Percentiles rank a stretch among this genome's conserved stretches.
Evolutionary conservation across 2,113 vertebrate genomes (phyloP).

Genomic region (Eira barbara): DNA sequence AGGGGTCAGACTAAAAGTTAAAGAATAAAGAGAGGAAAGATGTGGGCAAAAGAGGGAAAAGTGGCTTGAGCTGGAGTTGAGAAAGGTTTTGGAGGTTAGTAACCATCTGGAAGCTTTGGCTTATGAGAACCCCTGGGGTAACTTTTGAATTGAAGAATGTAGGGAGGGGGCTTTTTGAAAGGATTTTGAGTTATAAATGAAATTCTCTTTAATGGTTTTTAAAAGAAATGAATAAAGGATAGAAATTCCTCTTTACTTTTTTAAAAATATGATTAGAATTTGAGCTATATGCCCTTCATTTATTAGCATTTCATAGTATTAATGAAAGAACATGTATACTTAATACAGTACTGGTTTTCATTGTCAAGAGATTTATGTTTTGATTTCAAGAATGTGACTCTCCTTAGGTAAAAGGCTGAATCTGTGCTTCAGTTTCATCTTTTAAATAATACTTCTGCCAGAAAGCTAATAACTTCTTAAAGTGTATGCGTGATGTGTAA

Average conservation of each 20-base stretch:
- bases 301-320: not conserved
- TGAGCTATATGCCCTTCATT: not conserved
- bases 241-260: not conserved
- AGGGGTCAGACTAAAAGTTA: not conserved
- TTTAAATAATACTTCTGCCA: not conserved
- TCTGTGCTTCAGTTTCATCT: constrained; percentile 32
- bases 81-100: not conserved
- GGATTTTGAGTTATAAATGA: not conserved
- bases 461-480: not conserved
- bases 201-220: not conserved
- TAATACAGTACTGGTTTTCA: not conserved
- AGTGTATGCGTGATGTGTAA: not conserved
- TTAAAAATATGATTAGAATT: constrained; percentile 23
- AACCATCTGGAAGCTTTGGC: not conserved
- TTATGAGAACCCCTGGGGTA: not conserved
- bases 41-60: not conserved
- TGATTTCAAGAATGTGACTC: not conserved
- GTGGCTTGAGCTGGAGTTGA: not conserved
- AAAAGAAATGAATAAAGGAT: not conserved
- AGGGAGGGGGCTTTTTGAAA: not conserved
- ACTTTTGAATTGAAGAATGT: not conserved
- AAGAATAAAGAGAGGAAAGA: not conserved
- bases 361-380: constrained; percentile 23
- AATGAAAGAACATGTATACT: not conserved
- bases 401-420: not conserved